phyloP scores from a whole-genome alignment of 2,113 vertebrate genomes.

The Notarius quadriscutis region DNA sequence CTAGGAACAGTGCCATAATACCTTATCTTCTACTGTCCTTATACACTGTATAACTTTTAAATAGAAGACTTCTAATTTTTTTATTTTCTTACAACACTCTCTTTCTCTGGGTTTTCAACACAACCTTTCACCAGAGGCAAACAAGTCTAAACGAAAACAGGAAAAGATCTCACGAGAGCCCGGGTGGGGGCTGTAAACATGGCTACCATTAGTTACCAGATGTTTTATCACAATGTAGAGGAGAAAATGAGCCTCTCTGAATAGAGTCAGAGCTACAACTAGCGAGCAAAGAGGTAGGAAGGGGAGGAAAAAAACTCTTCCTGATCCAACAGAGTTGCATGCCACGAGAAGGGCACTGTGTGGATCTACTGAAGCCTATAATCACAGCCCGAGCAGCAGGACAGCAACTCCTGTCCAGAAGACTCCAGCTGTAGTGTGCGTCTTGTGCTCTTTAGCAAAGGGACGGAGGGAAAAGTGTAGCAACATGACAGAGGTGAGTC shows the following conservation, averaged over 20 bases:
- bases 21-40: too few species aligned
- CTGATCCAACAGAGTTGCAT: constrained; percentile 19
- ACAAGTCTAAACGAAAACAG: constrained; percentile 65
- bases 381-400: constrained; percentile 46
- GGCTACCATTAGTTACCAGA: constrained; percentile 64
- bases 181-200: constrained; percentile 64
- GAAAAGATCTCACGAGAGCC: constrained; percentile 65
- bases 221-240: constrained; percentile 35
- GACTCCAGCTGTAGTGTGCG: not conserved
- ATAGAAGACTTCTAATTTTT: too few species aligned
- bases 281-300: constrained; percentile 26
- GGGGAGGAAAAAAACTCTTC: constrained; percentile 6
- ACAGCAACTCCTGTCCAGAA: constrained; percentile 9
- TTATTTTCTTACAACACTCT: not conserved
- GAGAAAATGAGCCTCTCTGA: constrained; percentile 17
- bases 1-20: too few species aligned
- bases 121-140: constrained; percentile 23
- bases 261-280: not conserved
- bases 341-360: constrained; percentile 27
- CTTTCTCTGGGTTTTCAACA: not conserved
- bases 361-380: constrained; percentile 51
- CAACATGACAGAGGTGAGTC: constrained; percentile 65
- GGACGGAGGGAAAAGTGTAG: constrained; percentile 8
- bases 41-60: not conserved
- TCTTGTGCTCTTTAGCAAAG: constrained; percentile 1